These are phyloP conservation scores for Scaptomyza pallida DNA, from an alignment of 1,140 invertebrate species.

Conservation along the genomic window DNA sequence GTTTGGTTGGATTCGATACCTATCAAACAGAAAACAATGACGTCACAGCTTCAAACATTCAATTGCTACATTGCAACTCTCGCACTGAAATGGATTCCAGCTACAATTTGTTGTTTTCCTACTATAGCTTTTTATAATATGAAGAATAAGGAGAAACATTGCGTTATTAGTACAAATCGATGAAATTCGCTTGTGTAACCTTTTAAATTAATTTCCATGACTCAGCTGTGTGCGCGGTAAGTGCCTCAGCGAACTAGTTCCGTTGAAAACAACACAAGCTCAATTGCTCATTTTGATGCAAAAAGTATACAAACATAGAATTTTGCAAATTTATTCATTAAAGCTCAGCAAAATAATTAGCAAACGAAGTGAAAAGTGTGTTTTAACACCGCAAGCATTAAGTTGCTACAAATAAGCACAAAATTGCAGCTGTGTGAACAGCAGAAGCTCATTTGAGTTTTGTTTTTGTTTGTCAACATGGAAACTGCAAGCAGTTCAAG, in stretches of 20 bases:
- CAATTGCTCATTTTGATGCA: constrained; percentile 28
- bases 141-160: too few species aligned
- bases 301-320: constrained; percentile 37
- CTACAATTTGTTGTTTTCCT: too few species aligned
- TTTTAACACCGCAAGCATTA: not conserved
- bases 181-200: not conserved
- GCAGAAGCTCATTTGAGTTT: not conserved
- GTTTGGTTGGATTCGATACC: too few species aligned
- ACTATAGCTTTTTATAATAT: not conserved
- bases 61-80: too few species aligned
- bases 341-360: not conserved
- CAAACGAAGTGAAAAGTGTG: not conserved
- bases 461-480: constrained; percentile 26
- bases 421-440: not conserved
- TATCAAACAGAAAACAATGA: not conserved
- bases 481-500: constrained; percentile 87
- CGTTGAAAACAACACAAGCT: constrained; percentile 10
- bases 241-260: constrained; percentile 17
- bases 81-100: too few species aligned
- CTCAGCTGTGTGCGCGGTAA: constrained; percentile 19
- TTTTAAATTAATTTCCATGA: not conserved
- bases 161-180: too few species aligned
- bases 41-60: not conserved
- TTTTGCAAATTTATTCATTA: constrained; percentile 15
- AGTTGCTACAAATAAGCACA: not conserved